These are phyloP conservation scores for Eristalis intricaria DNA, from an alignment of 2,888 invertebrate genomes.

Conservation along the genomic window DNA sequence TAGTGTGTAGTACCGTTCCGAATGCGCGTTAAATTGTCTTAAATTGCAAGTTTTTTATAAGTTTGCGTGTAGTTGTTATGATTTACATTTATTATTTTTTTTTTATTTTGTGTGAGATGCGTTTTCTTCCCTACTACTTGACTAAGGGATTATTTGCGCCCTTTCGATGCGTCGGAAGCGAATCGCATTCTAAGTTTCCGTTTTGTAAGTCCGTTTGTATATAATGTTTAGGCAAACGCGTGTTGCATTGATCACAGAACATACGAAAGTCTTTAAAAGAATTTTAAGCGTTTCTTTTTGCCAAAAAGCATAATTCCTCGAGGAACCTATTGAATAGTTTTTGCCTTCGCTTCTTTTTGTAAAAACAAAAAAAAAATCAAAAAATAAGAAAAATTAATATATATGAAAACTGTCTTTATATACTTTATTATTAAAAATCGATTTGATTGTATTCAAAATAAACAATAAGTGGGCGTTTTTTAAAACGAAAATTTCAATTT, in stretches of 20 bases:
- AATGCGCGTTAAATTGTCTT: slow-evolving; percentile 38
- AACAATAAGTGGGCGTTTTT: slow-evolving; percentile 7
- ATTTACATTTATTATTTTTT: slow-evolving; percentile 12
- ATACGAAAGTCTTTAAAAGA: slow-evolving; percentile 25
- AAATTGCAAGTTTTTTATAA: slow-evolving; percentile 29
- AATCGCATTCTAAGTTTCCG: slow-evolving; percentile 18
- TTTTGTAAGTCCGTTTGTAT: slow-evolving; percentile 25
- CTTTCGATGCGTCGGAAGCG: slow-evolving; percentile 7
- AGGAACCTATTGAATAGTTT: slow-evolving; percentile 57
- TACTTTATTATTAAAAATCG: slow-evolving; percentile 58
- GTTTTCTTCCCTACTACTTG: slow-evolving; percentile 27
- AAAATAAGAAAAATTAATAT: slow-evolving; percentile 27
- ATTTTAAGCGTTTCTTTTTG: slow-evolving; percentile 34
- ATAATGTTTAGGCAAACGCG: slow-evolving; percentile 23
- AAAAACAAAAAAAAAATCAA: slow-evolving; percentile 27
- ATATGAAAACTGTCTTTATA: slow-evolving; percentile 59
- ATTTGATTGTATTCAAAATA: slow-evolving; percentile 53
- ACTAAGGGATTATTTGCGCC: slow-evolving; percentile 27
- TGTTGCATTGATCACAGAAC: slow-evolving; percentile 19
- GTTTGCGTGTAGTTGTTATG: slow-evolving; percentile 34
- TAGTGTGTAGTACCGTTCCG: slow-evolving; percentile 59
- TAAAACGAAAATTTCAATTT: background rate
- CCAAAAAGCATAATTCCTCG: slow-evolving; percentile 38
- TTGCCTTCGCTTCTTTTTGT: slow-evolving; percentile 54
- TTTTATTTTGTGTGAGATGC: slow-evolving; percentile 33